Conservation (phyloP, 2,113 vertebrate species). For the Rhagologus leucostigma region DNA sequence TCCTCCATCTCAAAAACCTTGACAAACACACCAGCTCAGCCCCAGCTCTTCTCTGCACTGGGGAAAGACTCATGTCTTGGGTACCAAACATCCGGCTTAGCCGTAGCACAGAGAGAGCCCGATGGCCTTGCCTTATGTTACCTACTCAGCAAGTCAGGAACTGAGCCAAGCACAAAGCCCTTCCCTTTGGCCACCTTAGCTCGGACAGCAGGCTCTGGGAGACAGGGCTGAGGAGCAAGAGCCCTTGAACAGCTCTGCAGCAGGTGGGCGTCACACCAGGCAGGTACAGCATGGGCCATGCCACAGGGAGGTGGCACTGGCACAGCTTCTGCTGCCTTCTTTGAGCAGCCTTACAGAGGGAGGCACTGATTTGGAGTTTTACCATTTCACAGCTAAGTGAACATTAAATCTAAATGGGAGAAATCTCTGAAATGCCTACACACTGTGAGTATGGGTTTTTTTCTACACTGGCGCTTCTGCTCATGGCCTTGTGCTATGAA, state of each 20-base stretch:
- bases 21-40: not conserved
- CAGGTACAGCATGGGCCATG: accelerated
- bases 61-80: not conserved
- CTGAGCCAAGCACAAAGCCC: not conserved
- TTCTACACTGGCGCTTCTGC: not conserved
- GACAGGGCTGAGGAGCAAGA: accelerated
- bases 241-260: not conserved
- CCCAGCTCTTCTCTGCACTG: not conserved
- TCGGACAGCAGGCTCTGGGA: not conserved
- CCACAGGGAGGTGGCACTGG: not conserved
- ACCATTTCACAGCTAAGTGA: not conserved
- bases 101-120: not conserved
- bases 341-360: not conserved
- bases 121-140: accelerated
- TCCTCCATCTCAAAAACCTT: not conserved
- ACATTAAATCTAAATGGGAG: not conserved
- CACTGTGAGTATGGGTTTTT: accelerated
- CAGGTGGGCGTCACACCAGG: not conserved
- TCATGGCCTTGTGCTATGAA: not conserved
- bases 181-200: not conserved
- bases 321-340: not conserved
- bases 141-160: not conserved
- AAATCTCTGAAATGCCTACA: not conserved
- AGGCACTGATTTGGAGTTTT: no score
- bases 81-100: not conserved